Evolutionary conservation across 2,113 vertebrate species (phyloP).

Genomic region (Tapirus terrestris): DNA sequence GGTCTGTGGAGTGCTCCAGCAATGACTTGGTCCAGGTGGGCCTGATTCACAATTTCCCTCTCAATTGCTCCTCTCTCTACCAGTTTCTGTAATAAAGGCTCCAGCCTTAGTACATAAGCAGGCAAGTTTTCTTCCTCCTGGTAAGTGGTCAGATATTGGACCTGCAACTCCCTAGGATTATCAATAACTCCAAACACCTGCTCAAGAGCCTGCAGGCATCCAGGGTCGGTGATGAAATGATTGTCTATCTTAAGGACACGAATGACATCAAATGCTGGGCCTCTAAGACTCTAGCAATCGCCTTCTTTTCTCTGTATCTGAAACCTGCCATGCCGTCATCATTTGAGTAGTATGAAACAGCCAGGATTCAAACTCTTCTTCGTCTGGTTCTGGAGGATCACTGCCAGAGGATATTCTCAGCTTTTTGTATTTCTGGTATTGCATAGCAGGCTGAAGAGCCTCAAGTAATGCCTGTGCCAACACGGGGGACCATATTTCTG

Average conservation of each 20-base stretch:
- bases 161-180: conserved; percentile 49
- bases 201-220: conserved; percentile 59
- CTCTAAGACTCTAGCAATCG: conserved; percentile 30
- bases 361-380: conserved; percentile 56
- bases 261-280: background rate
- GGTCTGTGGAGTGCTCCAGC: background rate
- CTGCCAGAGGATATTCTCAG: conserved; percentile 34
- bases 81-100: conserved; percentile 48
- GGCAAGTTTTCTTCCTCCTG: conserved; percentile 33
- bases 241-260: conserved; percentile 4
- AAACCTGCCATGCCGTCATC: conserved; percentile 17
- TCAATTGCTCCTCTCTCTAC: conserved; percentile 33
- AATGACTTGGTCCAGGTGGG: background rate
- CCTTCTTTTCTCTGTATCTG: conserved; percentile 49
- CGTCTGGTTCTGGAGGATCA: conserved; percentile 15
- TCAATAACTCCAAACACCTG: conserved; percentile 18
- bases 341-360: background rate
- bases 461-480: conserved; percentile 12
- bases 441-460: conserved; percentile 12
- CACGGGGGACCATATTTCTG: background rate
- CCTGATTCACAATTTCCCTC: conserved; percentile 42
- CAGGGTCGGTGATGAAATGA: background rate
- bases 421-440: background rate
- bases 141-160: conserved; percentile 43
- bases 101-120: conserved; percentile 32